phyloP scores from a whole-genome alignment of 2,113 vertebrate genomes.

The Vidua chalybeata region DNA sequence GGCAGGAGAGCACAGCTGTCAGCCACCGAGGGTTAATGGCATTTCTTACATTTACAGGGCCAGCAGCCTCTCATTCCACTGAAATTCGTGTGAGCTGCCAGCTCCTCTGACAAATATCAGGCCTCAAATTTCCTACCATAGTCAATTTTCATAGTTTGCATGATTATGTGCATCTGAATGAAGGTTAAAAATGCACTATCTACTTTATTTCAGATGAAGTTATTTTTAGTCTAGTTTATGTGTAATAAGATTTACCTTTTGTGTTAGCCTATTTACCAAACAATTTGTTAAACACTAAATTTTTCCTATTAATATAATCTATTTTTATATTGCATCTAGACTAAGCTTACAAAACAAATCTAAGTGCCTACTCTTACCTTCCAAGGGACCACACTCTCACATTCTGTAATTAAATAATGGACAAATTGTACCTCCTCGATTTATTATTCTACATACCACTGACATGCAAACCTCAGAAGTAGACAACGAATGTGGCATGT shows the following conservation, averaged over 20 bases:
- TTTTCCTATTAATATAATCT: constrained; percentile 79
- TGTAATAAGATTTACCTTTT: constrained; percentile 33
- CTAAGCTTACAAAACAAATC: constrained; percentile 59
- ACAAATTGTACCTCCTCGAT: not conserved
- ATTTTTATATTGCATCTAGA: constrained; percentile 77
- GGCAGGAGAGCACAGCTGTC: not conserved
- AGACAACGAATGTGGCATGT: not conserved
- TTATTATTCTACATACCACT: not conserved
- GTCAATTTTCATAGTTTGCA: constrained; percentile 39
- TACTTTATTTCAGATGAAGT: constrained; percentile 61
- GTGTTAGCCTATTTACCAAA: constrained; percentile 60
- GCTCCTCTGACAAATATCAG: not conserved
- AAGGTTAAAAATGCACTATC: constrained; percentile 63
- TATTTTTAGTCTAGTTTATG: constrained; percentile 47
- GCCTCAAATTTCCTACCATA: not conserved
- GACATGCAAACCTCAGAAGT: not conserved
- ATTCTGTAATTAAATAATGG: not conserved
- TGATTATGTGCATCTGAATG: constrained; percentile 36
- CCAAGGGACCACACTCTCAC: not conserved
- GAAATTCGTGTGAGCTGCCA: not conserved
- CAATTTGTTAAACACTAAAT: constrained; percentile 72
- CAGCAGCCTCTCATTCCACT: not conserved
- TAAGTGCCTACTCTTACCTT: constrained; percentile 75
- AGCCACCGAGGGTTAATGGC: not conserved
- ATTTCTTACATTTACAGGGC: not conserved